Percentiles rank a stretch among this genome's conserved stretches.
Conservation (phyloP, 2,113 vertebrate genomes). For the Oreotragus oreotragus region DNA sequence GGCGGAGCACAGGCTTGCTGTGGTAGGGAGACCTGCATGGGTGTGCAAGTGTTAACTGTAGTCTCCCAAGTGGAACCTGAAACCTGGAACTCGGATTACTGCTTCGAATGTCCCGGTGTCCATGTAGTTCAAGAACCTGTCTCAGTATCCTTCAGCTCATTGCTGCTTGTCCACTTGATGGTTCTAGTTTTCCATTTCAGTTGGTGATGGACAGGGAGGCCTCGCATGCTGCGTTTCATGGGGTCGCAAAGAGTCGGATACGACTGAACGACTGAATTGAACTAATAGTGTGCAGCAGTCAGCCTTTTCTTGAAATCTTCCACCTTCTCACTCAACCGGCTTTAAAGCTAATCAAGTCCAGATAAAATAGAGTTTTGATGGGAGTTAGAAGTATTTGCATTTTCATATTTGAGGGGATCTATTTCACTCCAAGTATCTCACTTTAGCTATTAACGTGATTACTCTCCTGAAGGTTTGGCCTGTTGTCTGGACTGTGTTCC, state of each 20-base stretch:
- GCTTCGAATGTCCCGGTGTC: neutral
- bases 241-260: neutral
- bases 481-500: neutral
- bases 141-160: fast-evolving
- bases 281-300: neutral
- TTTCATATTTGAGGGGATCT: neutral
- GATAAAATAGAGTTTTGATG: neutral
- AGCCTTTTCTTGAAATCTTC: neutral
- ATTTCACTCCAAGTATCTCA: neutral
- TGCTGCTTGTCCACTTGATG: neutral
- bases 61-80: neutral
- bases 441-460: neutral
- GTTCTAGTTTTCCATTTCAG: neutral
- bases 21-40: neutral
- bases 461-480: neutral
- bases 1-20: neutral
- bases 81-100: neutral
- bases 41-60: neutral
- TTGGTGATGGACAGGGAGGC: neutral
- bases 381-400: neutral
- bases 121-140: neutral
- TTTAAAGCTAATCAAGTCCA: neutral
- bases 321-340: neutral
- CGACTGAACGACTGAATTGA: neutral
- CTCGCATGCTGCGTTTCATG: neutral